Base-by-base conservation (phyloP, 30 jellyfish, hydroid and myxozoan species). In the Pseudorhiza aurosa region DNA sequence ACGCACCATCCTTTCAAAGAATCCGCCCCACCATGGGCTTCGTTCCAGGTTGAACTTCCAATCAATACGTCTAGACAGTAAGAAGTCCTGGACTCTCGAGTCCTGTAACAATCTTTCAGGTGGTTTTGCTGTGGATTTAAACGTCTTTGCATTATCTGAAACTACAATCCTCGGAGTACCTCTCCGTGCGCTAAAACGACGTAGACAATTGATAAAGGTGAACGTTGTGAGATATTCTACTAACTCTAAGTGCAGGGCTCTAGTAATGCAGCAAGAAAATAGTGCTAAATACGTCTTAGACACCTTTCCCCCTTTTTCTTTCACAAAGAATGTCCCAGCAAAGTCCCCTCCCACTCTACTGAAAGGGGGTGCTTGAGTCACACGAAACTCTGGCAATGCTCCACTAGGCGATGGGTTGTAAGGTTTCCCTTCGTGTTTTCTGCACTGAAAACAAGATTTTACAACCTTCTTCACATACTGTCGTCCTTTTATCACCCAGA, bases 11-110 rank as follows among this genome's bases (percentile, higher is more conserved):
- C 89, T 53, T 39, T 77, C 89, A 15, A 19, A 57, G 47, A 57
- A 36, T 26, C 89, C 78, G 26, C 89, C 89, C 8, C 25, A 39
- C 89, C 89, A 77, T 21, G 89, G 82, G 2, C 56, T 51, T 26
- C 60, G 50, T 29, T 56, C 76, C 10, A 58, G 60, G 62, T 51
- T 75, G 58, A 75, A 75, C 50, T 57, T 56, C 88, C 88, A 75
- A 3, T 22, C 31, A 15, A 75, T 32, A 8, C 88, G 18, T 30
- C 39, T 55, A 9, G 77, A 27, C 4, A 21, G 17, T 11, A 60
- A 11, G 18, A 39, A 36, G 27, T 39, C 58, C 26, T 39, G 28
- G 33, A 77, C 82, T 17, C 29, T 2, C 21, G 45, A 7, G 25
- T 37, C 55, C 5, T 59, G 28, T 6, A 17, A 40, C 26, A 67